Evolutionary conservation across 2,797 vertebrate species (phyloP).

Genomic region (Novumbra hubbsi): DNA sequence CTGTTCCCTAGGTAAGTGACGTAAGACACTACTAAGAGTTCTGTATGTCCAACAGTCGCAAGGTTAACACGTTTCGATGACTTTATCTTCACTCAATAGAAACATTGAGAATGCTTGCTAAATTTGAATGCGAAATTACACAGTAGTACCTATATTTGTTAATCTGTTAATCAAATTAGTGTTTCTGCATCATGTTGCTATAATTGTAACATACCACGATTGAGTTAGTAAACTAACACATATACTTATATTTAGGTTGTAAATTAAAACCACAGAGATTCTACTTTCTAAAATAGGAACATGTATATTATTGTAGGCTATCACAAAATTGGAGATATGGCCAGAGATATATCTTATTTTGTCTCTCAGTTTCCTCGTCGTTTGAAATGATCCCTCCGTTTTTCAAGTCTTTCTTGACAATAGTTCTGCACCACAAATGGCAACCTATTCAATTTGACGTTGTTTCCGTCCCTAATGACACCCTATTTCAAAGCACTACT

Average conservation of each 20-base stretch:
- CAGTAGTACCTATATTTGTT: no score
- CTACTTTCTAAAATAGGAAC: neutral
- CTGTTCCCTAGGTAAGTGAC: constrained; percentile 50
- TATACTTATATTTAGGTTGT: neutral
- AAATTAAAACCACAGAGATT: neutral
- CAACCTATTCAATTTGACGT: neutral
- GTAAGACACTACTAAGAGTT: neutral
- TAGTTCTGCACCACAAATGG: neutral
- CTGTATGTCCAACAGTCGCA: neutral
- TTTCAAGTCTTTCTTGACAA: neutral
- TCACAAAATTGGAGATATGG: neutral
- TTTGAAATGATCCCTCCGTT: neutral
- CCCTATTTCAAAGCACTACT: neutral
- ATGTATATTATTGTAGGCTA: neutral
- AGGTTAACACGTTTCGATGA: no score
- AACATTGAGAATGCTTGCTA: neutral
- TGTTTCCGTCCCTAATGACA: neutral
- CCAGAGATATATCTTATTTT: neutral
- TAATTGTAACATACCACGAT: neutral
- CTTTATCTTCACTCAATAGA: neutral
- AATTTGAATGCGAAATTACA: neutral
- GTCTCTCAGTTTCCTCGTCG: neutral
- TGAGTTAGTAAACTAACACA: neutral
- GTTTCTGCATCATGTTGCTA: neutral
- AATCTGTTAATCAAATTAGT: neutral